phyloP scores from a whole-genome alignment of 2,888 invertebrate genomes.

The Lobophora halterata region DNA sequence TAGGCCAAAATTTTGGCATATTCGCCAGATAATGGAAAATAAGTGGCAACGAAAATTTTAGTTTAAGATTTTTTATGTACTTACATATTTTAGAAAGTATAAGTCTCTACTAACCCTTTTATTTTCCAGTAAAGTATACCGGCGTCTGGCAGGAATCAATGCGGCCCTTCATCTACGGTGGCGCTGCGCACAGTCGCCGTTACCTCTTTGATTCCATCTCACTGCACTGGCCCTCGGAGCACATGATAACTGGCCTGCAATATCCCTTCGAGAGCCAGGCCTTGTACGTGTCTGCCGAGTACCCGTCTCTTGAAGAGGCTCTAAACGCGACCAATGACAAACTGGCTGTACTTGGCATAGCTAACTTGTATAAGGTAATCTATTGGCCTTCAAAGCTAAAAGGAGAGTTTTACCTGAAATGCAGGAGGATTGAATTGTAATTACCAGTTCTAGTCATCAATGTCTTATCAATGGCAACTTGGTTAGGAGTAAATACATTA shows the following conservation, averaged over 20 bases:
- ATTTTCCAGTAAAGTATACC: slow-evolving; percentile 43
- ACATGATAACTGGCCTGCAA: slow-evolving; percentile 45
- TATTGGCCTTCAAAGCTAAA: not conserved
- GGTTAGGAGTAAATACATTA: no score
- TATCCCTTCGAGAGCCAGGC: slow-evolving; percentile 62
- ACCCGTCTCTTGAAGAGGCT: slow-evolving; percentile 44
- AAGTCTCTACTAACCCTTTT: no score
- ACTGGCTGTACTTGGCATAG: slow-evolving; percentile 53
- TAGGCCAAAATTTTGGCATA: no score
- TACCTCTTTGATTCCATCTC: slow-evolving; percentile 59
- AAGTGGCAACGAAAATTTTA: no score
- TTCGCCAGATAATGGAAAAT: no score
- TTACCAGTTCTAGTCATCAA: no score
- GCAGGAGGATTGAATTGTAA: no score
- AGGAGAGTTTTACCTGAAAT: not conserved
- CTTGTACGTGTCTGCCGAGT: slow-evolving; percentile 56
- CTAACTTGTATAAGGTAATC: slow-evolving; percentile 57
- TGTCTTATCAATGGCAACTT: no score
- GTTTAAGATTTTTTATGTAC: no score
- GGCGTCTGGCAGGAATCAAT: slow-evolving; percentile 46
- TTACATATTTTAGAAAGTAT: no score
- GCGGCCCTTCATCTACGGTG: slow-evolving; percentile 55
- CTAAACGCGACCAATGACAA: slow-evolving; percentile 45
- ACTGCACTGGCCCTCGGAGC: slow-evolving; percentile 62
- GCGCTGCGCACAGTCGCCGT: slow-evolving; percentile 58